These are phyloP conservation scores for Theristicus caerulescens DNA, from an alignment of 2,113 vertebrate species.

Conservation along the genomic window DNA sequence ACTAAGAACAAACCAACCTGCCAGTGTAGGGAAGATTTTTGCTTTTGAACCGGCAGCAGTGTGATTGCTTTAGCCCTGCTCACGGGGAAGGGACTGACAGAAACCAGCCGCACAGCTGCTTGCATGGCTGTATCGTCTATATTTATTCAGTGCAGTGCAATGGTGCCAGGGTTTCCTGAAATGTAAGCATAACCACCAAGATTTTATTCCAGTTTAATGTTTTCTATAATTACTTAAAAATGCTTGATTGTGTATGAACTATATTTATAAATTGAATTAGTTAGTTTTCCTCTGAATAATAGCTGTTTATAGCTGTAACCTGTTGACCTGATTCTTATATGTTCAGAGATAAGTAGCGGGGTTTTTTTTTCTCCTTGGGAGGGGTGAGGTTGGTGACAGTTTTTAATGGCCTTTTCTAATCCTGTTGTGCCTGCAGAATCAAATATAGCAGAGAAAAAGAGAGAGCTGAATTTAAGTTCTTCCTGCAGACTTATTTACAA, in stretches of 20 bases:
- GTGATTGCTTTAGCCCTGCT: neutral
- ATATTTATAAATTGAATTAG: neutral
- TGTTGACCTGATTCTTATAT: neutral
- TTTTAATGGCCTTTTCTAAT: neutral
- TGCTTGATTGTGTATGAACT: neutral
- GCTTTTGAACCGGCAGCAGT: neutral
- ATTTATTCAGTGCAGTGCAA: neutral
- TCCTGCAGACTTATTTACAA: neutral
- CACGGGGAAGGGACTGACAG: neutral
- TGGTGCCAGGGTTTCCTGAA: neutral
- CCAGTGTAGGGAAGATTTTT: neutral
- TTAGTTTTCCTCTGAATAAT: neutral
- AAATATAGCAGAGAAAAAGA: neutral
- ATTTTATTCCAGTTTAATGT: neutral
- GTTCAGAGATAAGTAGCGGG: neutral
- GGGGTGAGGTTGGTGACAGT: neutral
- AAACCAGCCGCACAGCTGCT: conserved; percentile 8
- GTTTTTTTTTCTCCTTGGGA: neutral
- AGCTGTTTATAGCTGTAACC: neutral
- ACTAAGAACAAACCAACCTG: neutral
- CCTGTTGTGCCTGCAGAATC: neutral
- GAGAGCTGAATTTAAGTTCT: neutral
- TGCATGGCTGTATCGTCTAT: neutral
- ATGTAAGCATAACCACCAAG: neutral
- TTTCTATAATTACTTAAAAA: neutral